Evolutionary conservation across 2,888 invertebrate genomes (phyloP), one percentile per base, ranked within the genome.

Genomic region (Adelognathus sp.): DNA sequence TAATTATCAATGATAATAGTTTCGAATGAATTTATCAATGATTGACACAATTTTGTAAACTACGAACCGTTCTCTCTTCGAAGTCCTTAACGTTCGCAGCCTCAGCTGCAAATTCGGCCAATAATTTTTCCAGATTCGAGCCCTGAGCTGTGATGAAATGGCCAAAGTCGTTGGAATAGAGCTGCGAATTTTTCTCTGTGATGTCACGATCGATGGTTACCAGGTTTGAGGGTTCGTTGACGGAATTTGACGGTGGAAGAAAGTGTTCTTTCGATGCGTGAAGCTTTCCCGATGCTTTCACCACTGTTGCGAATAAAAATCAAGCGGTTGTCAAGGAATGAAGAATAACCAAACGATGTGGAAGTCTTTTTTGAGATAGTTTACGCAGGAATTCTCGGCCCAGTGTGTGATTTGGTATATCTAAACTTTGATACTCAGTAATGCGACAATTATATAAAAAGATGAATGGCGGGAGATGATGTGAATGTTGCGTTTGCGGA

Each of bases 101-200:
- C 24, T 29, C 58, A 11, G 63, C 31, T 4, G 33, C 41, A 7
- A 74, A 69, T n/a, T 74, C 63, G 14, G 73, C 18, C 16, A 74
- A 36, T 7, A 70, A 60, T 70, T 74, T 79, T 33, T 82, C 60
- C 2, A 80, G 11, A 50, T 75, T 64, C 11, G 74, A 6, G 6
- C 52, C 73, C 29, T 80, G 73, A n/a, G 61, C 44, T 0, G 56
- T 44, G 5, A 82, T 21, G 16, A 58, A 73, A 18, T 41, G 60
- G 18, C 16, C 31, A 4, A 46, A 16, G 6, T 66, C 44, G 3
- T 41, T 41, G 44, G 16, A n/a, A 31, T 29, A 16, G 16, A 52
- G 5, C n/a, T 27, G 27, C 7, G 60, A 60, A 7, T 2, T 54
- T 27, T 16, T 39, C 11, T 60, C 44, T 1, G 31, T 16, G 24